Conservation (phyloP, 2,113 vertebrate species). For the Tiliqua scincoides region DNA sequence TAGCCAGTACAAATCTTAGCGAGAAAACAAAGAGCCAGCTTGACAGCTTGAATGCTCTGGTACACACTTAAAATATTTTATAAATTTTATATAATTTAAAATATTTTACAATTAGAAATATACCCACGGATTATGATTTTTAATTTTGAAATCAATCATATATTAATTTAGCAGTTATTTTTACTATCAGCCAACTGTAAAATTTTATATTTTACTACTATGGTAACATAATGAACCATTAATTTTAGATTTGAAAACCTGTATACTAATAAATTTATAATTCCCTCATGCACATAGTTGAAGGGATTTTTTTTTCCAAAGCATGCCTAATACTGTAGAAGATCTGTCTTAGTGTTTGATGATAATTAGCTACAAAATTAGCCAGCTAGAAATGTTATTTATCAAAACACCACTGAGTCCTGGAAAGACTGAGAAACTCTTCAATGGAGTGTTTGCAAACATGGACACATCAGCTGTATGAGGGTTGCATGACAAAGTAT, state of each 20-base stretch:
- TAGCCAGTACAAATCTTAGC: background rate
- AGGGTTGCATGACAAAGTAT: constrained; percentile 62
- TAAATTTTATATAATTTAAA: constrained; percentile 48
- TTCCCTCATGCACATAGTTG: constrained; percentile 53
- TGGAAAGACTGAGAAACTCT: constrained; percentile 45
- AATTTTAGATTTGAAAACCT: constrained; percentile 66
- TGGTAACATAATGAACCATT: constrained; percentile 62
- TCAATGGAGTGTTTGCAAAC: constrained; percentile 66
- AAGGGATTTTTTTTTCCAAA: constrained; percentile 54
- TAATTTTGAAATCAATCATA: constrained; percentile 69
- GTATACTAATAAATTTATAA: constrained; percentile 64
- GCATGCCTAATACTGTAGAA: constrained; percentile 68
- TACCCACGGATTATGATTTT: constrained; percentile 39
- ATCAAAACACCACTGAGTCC: constrained; percentile 62
- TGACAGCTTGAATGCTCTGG: background rate
- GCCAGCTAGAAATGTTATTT: constrained; percentile 67
- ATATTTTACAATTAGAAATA: constrained; percentile 55
- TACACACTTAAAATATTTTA: constrained; percentile 54
- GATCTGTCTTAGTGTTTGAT: constrained; percentile 69
- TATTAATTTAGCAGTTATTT: constrained; percentile 64
- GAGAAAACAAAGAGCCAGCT: constrained; percentile 1
- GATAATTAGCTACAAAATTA: constrained; percentile 76
- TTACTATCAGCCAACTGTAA: constrained; percentile 53
- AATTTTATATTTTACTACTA: constrained; percentile 65
- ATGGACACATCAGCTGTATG: constrained; percentile 57